Base-by-base conservation (phyloP, 2,113 vertebrate genomes). In the Sturnus vulgaris region DNA sequence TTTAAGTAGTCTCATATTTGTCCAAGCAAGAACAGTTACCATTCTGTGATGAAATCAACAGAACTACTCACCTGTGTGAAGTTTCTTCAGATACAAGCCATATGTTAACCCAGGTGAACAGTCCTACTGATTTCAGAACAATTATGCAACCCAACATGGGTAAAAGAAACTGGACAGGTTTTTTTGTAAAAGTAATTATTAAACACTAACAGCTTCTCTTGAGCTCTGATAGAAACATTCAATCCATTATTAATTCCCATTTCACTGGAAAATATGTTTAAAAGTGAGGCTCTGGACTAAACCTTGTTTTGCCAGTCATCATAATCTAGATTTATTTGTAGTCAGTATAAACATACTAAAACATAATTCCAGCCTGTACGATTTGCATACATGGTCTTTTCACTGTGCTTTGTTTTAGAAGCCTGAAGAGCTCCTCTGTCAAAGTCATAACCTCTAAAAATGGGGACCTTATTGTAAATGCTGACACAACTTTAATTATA, bases 401-500 rank as follows among this genome's bases (percentile, higher is more conserved):
- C 25, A 31, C 19, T 39, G 33, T 47, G 50, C 55, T 93, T 90
- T 91, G 72, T 76, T 92, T 89, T 64, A 93, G 86, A 90, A 73
- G 56, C 35, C 56, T 76, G 59, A 97, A 93, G 65, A 69, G 79
- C 47, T 97, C 81, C 55, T 86, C 88, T 86, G 71, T 86, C 83
- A 89, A 94, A 91, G 83, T 90, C 70, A 63, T 90, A 96, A 95
- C 64, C 70, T 77, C 82, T 90, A 82, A 93, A 97, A 96, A 88
- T 25, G n/a, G 71, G 78, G 47, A 61, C 78, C 91, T 94, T 76
- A 93, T 88, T 93, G 85, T 82, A 98, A 97, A 96, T 93, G 96
- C 96, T 96, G 95, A 96, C 88, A 95, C 92, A 96, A 88, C 64
- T 77, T 98, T 96, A 96, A 97, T 97, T 97, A 95, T 72, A 95